phyloP scores from a whole-genome alignment of 2,113 vertebrate genomes.

The Amia ocellicauda region DNA sequence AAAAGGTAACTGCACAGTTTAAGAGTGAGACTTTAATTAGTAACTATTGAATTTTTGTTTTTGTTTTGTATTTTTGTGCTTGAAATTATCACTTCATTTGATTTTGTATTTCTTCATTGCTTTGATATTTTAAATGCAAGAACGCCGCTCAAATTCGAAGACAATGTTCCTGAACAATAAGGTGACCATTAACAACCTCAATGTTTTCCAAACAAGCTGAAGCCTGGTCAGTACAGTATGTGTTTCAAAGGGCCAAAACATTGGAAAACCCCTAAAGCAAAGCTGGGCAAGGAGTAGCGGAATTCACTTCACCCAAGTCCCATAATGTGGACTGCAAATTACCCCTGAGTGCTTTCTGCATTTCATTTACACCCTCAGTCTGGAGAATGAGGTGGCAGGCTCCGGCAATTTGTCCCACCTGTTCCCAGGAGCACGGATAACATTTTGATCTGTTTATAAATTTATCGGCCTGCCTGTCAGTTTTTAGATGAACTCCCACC shows the following conservation, averaged over 20 bases:
- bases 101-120: no score
- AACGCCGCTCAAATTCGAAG: no score
- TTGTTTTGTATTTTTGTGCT: no score
- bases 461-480: background rate
- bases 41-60: no score
- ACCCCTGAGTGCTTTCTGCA: conserved; percentile 8
- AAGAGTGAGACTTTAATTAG: no score
- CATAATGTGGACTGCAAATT: background rate
- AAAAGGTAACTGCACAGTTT: no score
- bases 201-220: no score
- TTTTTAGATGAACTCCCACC: background rate
- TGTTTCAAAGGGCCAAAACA: background rate
- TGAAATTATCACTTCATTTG: no score
- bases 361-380: conserved; percentile 8
- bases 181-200: no score
- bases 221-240: background rate
- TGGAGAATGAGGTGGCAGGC: conserved; percentile 11
- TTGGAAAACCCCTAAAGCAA: background rate
- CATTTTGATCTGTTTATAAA: background rate
- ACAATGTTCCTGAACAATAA: no score
- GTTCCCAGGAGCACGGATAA: background rate
- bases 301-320: background rate
- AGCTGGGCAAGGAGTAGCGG: background rate
- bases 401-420: conserved; percentile 13
- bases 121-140: no score